Base-by-base conservation (phyloP, 2,113 vertebrate species). In the Nesospiza acunhae region DNA sequence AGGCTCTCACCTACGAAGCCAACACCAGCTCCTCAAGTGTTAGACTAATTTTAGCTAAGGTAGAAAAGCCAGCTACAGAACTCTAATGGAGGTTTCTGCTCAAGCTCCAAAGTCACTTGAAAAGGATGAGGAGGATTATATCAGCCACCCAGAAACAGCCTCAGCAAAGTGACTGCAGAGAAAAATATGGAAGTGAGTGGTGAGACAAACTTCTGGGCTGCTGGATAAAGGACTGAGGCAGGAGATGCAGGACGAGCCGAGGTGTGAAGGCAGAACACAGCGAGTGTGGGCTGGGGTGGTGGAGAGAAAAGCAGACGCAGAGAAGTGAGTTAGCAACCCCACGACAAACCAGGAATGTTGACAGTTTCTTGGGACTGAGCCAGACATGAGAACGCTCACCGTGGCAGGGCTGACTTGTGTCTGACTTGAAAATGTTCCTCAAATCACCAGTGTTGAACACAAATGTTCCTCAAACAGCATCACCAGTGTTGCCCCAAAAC, bases 191-290 rank as follows among this genome's bases (percentile, higher is more conserved):
- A 60, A 81, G 68, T 35, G 87, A 68, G 89, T 26, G 80, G 64
- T 89, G 91, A 96, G 93, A 91, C 56, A 84, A 89, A 92, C 76
- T 93, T 50, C 92, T 95, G 92, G 88, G 94, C 94, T 97, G 94
- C 47, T 0, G 86, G 76, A 92, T 95, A 89, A 95, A 87, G 91
- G 91, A 88, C 44, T 73, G 92, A 19, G 14, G 90, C 87, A 93
- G 47, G 90, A 95, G 94, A 44, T 39, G 69, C 85, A 80, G 94
- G 92, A 95, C 37, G 18, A 96, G 94, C 63, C 0, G 44, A 95
- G 87, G 95, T 94, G 96, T 76, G 93, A 95, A 95, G 94, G 84
- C 91, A 91, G 93, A 96, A 27, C 73, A 81, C 89, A 87, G 92
- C 81, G 7, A 92, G 93, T 2, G 86, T 97, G 89, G 95, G 87